Evolutionary conservation across 2,888 invertebrate species (phyloP).

Genomic region (Brenthis daphne): DNA sequence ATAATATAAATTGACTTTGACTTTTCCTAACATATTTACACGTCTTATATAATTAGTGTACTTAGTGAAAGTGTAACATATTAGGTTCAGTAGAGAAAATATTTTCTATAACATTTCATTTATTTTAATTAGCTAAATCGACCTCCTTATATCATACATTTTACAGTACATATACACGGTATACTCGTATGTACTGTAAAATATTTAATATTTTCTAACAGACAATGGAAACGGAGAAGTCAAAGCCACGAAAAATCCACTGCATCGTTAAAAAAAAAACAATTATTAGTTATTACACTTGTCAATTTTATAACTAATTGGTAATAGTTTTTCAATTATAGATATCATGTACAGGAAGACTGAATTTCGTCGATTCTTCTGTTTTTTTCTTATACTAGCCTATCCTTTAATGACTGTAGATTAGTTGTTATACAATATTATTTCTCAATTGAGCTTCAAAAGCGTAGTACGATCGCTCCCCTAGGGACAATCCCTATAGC

Average conservation of each 20-base stretch:
- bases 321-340: conserved; percentile 38
- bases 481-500: conserved; percentile 22
- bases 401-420: conserved; percentile 17
- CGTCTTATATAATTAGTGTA: too few species aligned
- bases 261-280: background rate
- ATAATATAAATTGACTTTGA: too few species aligned
- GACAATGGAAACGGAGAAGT: conserved; percentile 1
- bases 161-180: too few species aligned
- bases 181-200: too few species aligned
- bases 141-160: too few species aligned
- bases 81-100: too few species aligned
- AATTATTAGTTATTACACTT: conserved; percentile 12
- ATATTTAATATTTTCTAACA: too few species aligned
- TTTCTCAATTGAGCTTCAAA: conserved; percentile 29
- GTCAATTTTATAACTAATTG: conserved; percentile 45
- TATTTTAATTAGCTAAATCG: too few species aligned
- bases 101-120: too few species aligned
- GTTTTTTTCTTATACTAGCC: conserved; percentile 11
- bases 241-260: background rate
- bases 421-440: conserved; percentile 14
- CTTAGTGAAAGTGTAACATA: too few species aligned
- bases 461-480: conserved; percentile 25
- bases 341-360: conserved; percentile 53
- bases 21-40: too few species aligned
- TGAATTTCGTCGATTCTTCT: conserved; percentile 42